These are phyloP conservation scores for Clinocottus analis DNA, from an alignment of 2,113 vertebrate genomes.

Conservation along the genomic window DNA sequence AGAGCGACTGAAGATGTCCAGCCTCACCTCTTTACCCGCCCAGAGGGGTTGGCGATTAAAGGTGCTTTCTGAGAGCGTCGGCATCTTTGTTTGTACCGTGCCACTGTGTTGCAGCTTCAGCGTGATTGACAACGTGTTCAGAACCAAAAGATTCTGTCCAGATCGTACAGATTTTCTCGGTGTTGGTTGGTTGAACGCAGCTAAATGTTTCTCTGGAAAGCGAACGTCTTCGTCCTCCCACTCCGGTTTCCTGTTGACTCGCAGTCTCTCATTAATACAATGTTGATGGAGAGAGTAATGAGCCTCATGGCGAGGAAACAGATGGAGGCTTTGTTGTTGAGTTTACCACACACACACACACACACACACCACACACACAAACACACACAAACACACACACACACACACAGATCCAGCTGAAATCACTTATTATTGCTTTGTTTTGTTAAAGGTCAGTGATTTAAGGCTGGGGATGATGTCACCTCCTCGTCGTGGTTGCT, in stretches of 20 bases:
- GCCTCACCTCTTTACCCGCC: too few relatives aligned
- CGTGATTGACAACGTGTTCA: too few relatives aligned
- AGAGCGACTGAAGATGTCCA: too few relatives aligned
- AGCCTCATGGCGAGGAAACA: conserved; percentile 39
- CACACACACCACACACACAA: conserved; percentile 5
- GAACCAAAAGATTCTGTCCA: too few relatives aligned
- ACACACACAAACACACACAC: conserved; percentile 4
- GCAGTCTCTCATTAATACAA: conserved; percentile 31
- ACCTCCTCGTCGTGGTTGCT: conserved; percentile 46
- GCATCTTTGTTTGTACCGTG: too few relatives aligned
- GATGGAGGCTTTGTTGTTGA: conserved; percentile 41
- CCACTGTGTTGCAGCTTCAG: too few relatives aligned
- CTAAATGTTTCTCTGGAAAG: conserved; percentile 19
- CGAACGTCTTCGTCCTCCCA: conserved; percentile 21
- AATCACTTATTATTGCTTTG: conserved; percentile 34
- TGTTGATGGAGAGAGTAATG: conserved; percentile 21
- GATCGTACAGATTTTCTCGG: too few relatives aligned
- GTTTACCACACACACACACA: conserved; percentile 4
- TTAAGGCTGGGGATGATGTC: conserved; percentile 59
- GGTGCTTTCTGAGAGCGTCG: too few relatives aligned
- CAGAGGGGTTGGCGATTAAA: too few relatives aligned
- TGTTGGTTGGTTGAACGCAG: too few relatives aligned
- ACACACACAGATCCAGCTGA: not conserved
- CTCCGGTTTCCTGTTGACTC: conserved; percentile 43
- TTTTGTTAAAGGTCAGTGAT: conserved; percentile 50